Evolutionary conservation across 2,888 invertebrate genomes (phyloP).

Genomic region (Lissocephala sabroskyi): DNA sequence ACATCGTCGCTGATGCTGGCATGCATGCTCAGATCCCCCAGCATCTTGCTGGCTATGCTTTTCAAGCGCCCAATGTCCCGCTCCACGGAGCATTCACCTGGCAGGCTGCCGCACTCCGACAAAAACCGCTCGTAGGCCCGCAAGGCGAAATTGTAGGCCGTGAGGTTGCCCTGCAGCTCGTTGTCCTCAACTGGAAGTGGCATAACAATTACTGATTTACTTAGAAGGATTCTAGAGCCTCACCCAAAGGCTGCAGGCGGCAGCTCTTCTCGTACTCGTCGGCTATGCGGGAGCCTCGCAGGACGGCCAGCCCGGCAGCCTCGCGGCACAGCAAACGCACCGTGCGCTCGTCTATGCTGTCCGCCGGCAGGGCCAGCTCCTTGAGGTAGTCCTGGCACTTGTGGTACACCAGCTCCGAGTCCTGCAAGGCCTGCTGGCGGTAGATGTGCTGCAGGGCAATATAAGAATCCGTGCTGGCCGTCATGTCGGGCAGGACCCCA

Average conservation of each 20-base stretch:
- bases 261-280: slow-evolving; percentile 84
- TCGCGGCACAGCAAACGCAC: slow-evolving; percentile 92
- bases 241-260: slow-evolving; percentile 76
- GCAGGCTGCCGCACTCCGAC: slow-evolving; percentile 89
- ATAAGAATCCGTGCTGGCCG: slow-evolving; percentile 92
- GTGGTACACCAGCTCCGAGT: slow-evolving; percentile 86
- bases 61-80: slow-evolving; percentile 92
- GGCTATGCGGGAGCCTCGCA: slow-evolving; percentile 85
- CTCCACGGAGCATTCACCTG: slow-evolving; percentile 92
- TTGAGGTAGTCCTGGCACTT: slow-evolving; percentile 86
- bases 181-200: slow-evolving; percentile 78
- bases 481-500: slow-evolving; percentile 96
- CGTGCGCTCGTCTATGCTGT: slow-evolving; percentile 83
- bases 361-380: slow-evolving; percentile 83
- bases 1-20: slow-evolving; percentile 91
- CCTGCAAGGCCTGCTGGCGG: slow-evolving; percentile 85
- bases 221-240: slow-evolving; percentile 3
- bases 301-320: slow-evolving; percentile 83
- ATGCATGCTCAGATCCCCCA: slow-evolving; percentile 88
- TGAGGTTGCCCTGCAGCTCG: slow-evolving; percentile 88
- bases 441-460: slow-evolving; percentile 91
- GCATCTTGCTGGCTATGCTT: slow-evolving; percentile 80
- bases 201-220: neutral
- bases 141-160: slow-evolving; percentile 91
- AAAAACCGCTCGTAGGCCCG: slow-evolving; percentile 93